Evolutionary conservation across 2,113 vertebrate genomes (phyloP), one percentile per base, ranked within the genome.

Genomic region (Callopanchax toddi): DNA sequence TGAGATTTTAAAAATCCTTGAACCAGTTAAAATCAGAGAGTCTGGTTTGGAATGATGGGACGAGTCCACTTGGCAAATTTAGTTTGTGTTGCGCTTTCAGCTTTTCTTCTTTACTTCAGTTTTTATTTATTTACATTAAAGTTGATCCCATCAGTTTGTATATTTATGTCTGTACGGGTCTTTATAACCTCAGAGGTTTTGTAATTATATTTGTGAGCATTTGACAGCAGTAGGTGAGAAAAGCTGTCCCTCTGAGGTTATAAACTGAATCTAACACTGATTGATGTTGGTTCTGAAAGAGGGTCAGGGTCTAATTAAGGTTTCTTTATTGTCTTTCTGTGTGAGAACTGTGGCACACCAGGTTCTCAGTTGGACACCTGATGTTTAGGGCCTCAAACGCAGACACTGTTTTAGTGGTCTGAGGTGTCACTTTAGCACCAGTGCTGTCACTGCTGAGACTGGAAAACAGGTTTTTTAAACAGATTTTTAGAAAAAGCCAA

Each of bases 341-440:
- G 89, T 90, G 88, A 92, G 87, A 90, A 86, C 78, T 85, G 73
- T 79, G 69, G 66, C 88, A 78, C 87, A 43, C 67, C 18, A 18
- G 55, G 39, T 45, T 78, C 70, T 86, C 76, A 56, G 50, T 62
- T 32, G 58, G 74, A 90, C 87, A 87, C 89, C 82, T 83, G 81
- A 90, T 79, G 86, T 82, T 79, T 76, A 68, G 57, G 36, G 59
- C 58, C 72, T 57, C 60, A 17, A 57, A 62, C 53, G 58, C 81
- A 83, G 79, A 39, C 84, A 87, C 80, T 45, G 23, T 61, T 87
- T 89, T 84, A 89, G 63, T 77, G 85, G 63, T 55, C 75, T 12
- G 60, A 91, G 89, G 91, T 91, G 91, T 82, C 89, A 92, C 74
- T 84, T 89, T 89, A 76, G 67, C 90, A 90, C 91, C 59, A 7